Percentiles rank a stretch among this genome's conserved stretches.
Conservation (phyloP, 2,888 invertebrate genomes). For the Escarpia spicata region DNA sequence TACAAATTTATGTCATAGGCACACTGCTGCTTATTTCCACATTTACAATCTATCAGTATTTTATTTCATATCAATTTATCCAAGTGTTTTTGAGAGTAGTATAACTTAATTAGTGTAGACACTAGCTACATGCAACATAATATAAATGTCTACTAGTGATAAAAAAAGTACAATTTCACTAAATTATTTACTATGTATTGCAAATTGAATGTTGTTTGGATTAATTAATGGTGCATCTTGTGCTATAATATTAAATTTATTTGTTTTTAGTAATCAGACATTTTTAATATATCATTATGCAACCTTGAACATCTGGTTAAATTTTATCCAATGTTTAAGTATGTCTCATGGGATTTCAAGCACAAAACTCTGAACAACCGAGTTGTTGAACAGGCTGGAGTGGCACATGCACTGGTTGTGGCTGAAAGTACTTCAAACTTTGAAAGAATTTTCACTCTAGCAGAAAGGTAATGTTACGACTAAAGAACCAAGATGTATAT, state of each 20-base stretch:
- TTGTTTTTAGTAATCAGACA: neutral
- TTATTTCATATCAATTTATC: neutral
- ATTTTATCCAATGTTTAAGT: neutral
- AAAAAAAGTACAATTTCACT: no score
- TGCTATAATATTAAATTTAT: neutral
- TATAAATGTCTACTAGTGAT: no score
- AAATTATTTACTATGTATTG: no score
- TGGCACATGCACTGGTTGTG: constrained; percentile 1
- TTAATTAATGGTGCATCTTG: no score
- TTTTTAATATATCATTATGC: neutral
- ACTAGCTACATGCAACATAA: no score
- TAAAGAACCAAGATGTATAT: neutral
- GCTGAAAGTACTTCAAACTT: neutral
- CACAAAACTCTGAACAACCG: neutral
- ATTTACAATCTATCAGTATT: neutral
- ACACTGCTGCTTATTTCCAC: neutral
- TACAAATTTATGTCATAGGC: neutral
- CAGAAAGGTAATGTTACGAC: neutral
- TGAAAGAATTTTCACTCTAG: constrained; percentile 11
- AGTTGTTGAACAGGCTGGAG: neutral
- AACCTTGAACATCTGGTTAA: neutral
- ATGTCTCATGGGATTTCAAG: neutral
- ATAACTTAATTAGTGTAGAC: no score
- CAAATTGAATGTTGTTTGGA: no score
- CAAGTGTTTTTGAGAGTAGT: no score